phyloP scores from a whole-genome alignment of 2,113 vertebrate genomes.

The Ochotona princeps region DNA sequence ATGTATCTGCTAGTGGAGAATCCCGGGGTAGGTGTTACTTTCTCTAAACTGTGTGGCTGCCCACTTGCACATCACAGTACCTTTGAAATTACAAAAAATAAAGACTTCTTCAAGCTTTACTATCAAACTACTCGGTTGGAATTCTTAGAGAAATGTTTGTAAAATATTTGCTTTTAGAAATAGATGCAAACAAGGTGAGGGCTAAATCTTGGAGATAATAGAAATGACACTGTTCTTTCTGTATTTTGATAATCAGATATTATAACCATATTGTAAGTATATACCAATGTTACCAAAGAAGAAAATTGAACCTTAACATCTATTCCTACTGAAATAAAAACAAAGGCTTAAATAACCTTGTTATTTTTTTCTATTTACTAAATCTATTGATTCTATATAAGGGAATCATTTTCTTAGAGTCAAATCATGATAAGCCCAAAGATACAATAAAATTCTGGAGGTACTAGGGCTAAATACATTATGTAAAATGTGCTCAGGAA shows the following conservation, averaged over 20 bases:
- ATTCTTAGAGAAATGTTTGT: conserved; percentile 15
- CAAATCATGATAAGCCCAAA: background rate
- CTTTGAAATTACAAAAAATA: background rate
- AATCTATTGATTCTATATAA: background rate
- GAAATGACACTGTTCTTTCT: background rate
- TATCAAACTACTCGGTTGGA: background rate
- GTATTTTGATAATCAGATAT: conserved; percentile 35
- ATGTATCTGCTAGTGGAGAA: background rate
- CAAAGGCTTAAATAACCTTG: background rate
- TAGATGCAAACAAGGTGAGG: background rate
- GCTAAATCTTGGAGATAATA: conserved; percentile 8
- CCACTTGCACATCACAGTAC: background rate
- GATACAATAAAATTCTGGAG: background rate
- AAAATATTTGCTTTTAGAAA: background rate
- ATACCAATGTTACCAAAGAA: background rate
- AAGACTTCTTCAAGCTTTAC: conserved; percentile 8
- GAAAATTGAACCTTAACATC: conserved; percentile 24
- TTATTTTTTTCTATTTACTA: conserved; percentile 12
- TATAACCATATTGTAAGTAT: background rate
- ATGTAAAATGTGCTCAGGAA: background rate
- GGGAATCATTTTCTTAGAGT: background rate
- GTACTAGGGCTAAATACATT: background rate
- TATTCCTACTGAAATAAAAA: conserved; percentile 38
- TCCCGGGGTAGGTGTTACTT: background rate
- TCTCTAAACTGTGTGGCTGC: background rate